phyloP scores from a whole-genome alignment of 2,888 invertebrate species.

The Bellardia pandia region DNA sequence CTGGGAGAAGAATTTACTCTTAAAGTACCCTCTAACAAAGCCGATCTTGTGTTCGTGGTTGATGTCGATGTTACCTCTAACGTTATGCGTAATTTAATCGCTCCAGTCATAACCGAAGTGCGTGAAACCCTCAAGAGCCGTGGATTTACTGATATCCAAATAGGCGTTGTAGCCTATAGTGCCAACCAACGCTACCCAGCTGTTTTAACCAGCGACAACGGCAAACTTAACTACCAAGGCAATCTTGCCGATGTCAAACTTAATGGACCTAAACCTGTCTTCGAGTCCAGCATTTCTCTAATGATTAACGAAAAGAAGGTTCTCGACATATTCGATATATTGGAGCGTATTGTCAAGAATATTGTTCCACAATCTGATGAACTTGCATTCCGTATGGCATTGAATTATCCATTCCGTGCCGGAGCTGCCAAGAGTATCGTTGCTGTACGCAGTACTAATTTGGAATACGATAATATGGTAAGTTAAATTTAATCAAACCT shows the following conservation, averaged over 20 bases:
- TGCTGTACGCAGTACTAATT: slow-evolving; percentile 87
- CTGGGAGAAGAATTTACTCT: slow-evolving; percentile 88
- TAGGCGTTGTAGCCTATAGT: slow-evolving; percentile 86
- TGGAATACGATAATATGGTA: slow-evolving; percentile 84
- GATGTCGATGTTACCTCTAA: slow-evolving; percentile 85
- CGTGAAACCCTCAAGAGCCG: slow-evolving; percentile 80
- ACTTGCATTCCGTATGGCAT: slow-evolving; percentile 87
- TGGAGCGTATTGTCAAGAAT: slow-evolving; percentile 76
- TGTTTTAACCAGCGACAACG: slow-evolving; percentile 86
- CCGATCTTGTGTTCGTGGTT: slow-evolving; percentile 92
- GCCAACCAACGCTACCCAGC: slow-evolving; percentile 86
- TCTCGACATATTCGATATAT: slow-evolving; percentile 78
- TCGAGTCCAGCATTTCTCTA: slow-evolving; percentile 62
- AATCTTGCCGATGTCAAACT: slow-evolving; percentile 82
- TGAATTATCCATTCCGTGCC: slow-evolving; percentile 90
- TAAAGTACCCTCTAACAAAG: slow-evolving; percentile 89
- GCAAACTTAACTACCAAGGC: slow-evolving; percentile 85
- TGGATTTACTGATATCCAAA: slow-evolving; percentile 85
- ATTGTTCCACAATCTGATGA: slow-evolving; percentile 84
- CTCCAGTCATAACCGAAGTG: slow-evolving; percentile 79
- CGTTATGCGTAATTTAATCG: slow-evolving; percentile 83
- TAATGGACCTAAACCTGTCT: slow-evolving; percentile 79
- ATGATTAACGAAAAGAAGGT: slow-evolving; percentile 75
- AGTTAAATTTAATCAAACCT: slow-evolving; percentile 48
- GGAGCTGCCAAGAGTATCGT: slow-evolving; percentile 91